Base-by-base conservation (phyloP, 2,113 vertebrate species). In the Oceanites oceanicus region DNA sequence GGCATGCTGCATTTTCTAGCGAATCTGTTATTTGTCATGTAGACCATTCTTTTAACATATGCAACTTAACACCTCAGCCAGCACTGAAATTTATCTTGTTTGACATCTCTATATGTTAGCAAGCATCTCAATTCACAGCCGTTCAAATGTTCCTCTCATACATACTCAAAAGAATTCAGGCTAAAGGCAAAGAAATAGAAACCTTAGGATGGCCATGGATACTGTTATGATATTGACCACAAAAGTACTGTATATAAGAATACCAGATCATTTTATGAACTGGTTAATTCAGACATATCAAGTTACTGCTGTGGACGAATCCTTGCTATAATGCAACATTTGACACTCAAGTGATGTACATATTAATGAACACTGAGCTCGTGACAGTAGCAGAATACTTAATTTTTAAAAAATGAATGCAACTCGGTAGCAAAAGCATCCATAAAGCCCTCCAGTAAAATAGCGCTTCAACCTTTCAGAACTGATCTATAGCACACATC, bases 401-500 rank as follows among this genome's bases (percentile, higher is more conserved):
- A 6, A 36, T 45, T 53, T 52, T 22, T 6, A 1, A 53, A 27
- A 44, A 73, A 65, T 3, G 1, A 40, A 63, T 5, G 27, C 27
- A 40, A 9, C 18, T 32, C 38, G 2, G 21, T 8, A 32, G 44
- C 2, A 26, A 59, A 63, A 83, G 29, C 13, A 1, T 4, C 47
- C 58, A 13, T 3, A 23, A 36, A 68, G 21, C 15, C 27, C 67
- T 36, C 18, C 4, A 23, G 73, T 2, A 21, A 53, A 45, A 49
- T 1, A 13, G 44, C 0, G 3, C 15, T 50, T 20, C 55, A 50
- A 1, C 13, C 40, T 15, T 38, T 30, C 76, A 11, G 34, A 70
- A 11, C 76, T 8, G 30, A 59, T 34, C 68, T 49, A 7, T 1
- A 40, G 16, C 0, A 6, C 45, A 6, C 44, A 7, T 8, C 83